Evolutionary conservation across 2,888 invertebrate species (phyloP).

Genomic region (Drosophila flavopinicola): DNA sequence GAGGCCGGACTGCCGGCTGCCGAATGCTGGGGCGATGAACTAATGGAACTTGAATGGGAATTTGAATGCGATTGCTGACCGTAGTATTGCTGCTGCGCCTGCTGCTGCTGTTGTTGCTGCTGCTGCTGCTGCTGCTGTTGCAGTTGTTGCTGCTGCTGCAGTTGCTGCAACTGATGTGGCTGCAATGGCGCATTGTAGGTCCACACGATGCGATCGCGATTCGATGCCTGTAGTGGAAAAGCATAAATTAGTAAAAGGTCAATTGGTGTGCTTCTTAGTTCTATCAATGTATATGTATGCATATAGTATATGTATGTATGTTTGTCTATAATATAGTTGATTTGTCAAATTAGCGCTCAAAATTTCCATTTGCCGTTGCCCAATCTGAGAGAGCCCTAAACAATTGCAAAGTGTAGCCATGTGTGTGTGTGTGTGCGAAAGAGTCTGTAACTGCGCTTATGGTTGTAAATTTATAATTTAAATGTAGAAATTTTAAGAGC

Average conservation of each 20-base stretch:
- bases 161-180: slow-evolving; percentile 82
- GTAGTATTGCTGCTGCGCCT: slow-evolving; percentile 65
- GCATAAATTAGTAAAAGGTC: slow-evolving; percentile 42
- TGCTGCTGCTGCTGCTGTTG: slow-evolving; percentile 54
- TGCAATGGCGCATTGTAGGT: slow-evolving; percentile 93
- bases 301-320: slow-evolving; percentile 3
- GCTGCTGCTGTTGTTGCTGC: slow-evolving; percentile 83
- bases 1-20: slow-evolving; percentile 89
- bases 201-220: slow-evolving; percentile 91
- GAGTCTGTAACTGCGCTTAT: slow-evolving; percentile 8
- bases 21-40: slow-evolving; percentile 86
- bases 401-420: slow-evolving; percentile 27
- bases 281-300: slow-evolving; percentile 9
- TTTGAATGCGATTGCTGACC: slow-evolving; percentile 82
- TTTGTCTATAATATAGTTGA: slow-evolving; percentile 11
- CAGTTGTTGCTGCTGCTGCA: slow-evolving; percentile 50
- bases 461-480: neutral
- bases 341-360: slow-evolving; percentile 44
- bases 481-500: too few species aligned
- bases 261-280: slow-evolving; percentile 21
- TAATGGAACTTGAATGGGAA: slow-evolving; percentile 85
- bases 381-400: slow-evolving; percentile 45
- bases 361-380: slow-evolving; percentile 48
- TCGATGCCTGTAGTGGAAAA: slow-evolving; percentile 77
- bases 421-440: slow-evolving; percentile 20